A percentile compares a stretch with the other conserved stretches of the same genome.
These are phyloP conservation scores for Netta rufina DNA, from an alignment of 2,797 vertebrate species.

Conservation along the genomic window DNA sequence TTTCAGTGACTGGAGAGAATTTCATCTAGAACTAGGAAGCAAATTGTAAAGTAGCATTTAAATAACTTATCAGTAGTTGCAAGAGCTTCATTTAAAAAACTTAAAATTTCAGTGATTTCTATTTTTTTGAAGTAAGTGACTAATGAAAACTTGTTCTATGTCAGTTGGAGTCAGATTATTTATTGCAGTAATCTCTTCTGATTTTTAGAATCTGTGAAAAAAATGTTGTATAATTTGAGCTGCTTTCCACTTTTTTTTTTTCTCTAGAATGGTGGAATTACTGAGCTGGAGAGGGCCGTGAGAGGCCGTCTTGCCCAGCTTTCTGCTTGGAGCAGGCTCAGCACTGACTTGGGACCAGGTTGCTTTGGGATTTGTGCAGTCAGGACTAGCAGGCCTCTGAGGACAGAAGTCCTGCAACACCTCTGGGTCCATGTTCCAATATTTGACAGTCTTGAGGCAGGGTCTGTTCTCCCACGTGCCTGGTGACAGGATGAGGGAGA, in stretches of 20 bases:
- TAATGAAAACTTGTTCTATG: background rate
- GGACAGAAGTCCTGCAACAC: background rate
- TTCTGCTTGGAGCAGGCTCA: background rate
- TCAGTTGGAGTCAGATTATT: background rate
- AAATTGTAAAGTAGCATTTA: background rate
- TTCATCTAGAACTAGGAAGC: background rate
- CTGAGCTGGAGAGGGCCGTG: background rate
- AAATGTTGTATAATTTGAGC: background rate
- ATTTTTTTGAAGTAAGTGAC: background rate
- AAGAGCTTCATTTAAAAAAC: background rate
- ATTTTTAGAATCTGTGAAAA: background rate
- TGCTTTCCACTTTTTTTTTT: background rate
- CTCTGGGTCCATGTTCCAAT: background rate
- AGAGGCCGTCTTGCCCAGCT: background rate
- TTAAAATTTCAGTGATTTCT: background rate
- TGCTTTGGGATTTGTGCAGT: background rate
- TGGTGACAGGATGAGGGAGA: too few species aligned
- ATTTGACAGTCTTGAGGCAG: background rate
- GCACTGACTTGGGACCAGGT: background rate
- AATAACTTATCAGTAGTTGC: background rate
- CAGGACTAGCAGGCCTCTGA: background rate
- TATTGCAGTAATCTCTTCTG: background rate
- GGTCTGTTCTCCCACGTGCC: too few species aligned
- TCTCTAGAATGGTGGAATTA: background rate
- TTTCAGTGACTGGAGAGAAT: background rate